Base-by-base conservation (phyloP, 2,888 invertebrate species). In the Sesamia inferens region DNA sequence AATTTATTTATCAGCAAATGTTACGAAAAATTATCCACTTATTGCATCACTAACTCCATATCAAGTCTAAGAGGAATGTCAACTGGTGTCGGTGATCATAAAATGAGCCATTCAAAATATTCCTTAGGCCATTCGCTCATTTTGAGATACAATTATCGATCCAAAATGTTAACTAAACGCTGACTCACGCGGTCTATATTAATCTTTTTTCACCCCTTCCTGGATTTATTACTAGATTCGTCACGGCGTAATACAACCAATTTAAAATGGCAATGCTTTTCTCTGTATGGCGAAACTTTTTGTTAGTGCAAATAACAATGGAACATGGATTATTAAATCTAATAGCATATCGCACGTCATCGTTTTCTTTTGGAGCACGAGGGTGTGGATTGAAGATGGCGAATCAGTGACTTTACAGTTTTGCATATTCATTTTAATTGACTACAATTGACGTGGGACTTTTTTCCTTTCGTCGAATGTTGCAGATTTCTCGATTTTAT, bases 121-220 rank as follows among this genome's bases (percentile, higher is more conserved):
- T 73, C 57, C 54, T 51, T 51, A 78, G 31, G 75, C 81, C 81
- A 82, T 84, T 86, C 85, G 82, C 81, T 85, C 74, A 74, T 79
- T 78, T 78, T 74, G 68, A 66, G 83, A 82, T 81, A 79, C 79
- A 82, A 68, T 85, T 89, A 90, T 90, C 86, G 90, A 91, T 91
- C 89, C 90, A 82, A 88, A 91, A 90, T 89, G 78, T 88, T 87
- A 63, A 78, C 85, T 79, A 85, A 92, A 89, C 82, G 94, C 93
- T 82, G 83, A 90, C 88, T 95, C 95, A 95, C 85, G 83, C 84
- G 57, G 78, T 79, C 82, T 88, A 84, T 89, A 94, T 95, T 92
- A 94, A 94, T 94, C 93, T 91, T 88, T 78, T 75, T 79, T 76
- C 86, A 88, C 86, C 87, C 94, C 90, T 89, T 89, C 85, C 79